Percentiles rank a stretch among this genome's conserved stretches.
These are phyloP conservation scores for Anthopleura xanthogrammica DNA, from an alignment of 92 coral and sea anemone species.

Conservation along the genomic window DNA sequence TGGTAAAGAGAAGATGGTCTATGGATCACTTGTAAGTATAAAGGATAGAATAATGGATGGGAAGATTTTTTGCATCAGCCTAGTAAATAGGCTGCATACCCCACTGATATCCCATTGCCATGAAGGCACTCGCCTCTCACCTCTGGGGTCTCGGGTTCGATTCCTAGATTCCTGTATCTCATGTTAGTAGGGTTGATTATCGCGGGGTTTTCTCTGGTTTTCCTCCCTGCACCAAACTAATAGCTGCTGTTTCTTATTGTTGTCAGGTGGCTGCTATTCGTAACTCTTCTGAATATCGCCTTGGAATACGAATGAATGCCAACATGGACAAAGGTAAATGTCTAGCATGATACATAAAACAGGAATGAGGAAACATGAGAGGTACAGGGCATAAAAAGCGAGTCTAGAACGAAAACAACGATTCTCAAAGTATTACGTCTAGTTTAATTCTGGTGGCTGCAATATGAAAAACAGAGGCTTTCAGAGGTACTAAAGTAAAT, in stretches of 20 bases:
- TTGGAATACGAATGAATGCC: constrained; percentile 86
- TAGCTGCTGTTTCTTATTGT: neutral
- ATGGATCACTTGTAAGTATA: constrained; percentile 81
- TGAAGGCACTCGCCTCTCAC: too few relatives aligned
- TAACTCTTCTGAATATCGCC: constrained; percentile 80
- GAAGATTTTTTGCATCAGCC: neutral
- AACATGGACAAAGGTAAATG: constrained; percentile 61
- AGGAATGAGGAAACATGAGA: neutral
- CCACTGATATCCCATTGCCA: too few relatives aligned
- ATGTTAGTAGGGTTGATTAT: too few relatives aligned
- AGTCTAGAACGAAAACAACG: too few relatives aligned
- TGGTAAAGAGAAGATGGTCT: constrained; percentile 58
- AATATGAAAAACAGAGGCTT: too few relatives aligned
- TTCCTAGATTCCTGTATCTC: too few relatives aligned
- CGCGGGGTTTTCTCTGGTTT: neutral
- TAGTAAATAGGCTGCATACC: too few relatives aligned
- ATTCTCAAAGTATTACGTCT: too few relatives aligned
- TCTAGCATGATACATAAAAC: too few relatives aligned
- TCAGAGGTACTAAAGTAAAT: too few relatives aligned
- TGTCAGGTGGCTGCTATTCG: constrained; percentile 79
- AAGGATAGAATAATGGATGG: neutral
- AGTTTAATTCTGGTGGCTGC: too few relatives aligned
- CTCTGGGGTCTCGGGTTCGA: too few relatives aligned
- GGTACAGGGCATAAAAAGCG: neutral
- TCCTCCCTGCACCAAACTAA: neutral